Evolutionary conservation across 1,140 invertebrate genomes (phyloP).

Genomic region (Papilio xuthus): DNA sequence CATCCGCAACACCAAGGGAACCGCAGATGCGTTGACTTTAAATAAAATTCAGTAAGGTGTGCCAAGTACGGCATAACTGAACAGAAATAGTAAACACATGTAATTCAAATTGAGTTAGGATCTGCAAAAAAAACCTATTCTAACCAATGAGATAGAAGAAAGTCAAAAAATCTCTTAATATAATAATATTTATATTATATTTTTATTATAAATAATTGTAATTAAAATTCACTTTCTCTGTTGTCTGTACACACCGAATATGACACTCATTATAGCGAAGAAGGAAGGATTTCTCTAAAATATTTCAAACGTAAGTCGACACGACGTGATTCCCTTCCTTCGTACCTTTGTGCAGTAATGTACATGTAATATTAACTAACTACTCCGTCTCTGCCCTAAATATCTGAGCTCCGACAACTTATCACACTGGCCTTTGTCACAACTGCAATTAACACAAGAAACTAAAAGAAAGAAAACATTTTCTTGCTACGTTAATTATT

Average conservation of each 20-base stretch:
- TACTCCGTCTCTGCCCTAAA: not conserved
- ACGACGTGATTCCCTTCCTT: slow-evolving; percentile 57
- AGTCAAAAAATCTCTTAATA: no score
- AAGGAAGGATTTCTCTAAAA: slow-evolving; percentile 77
- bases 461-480: not conserved
- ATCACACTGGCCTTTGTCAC: not conserved
- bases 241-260: slow-evolving; percentile 69
- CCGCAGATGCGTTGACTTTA: no score
- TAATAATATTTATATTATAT: not conserved
- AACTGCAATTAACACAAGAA: slow-evolving; percentile 27
- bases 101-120: not conserved
- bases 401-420: not conserved
- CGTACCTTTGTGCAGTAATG: slow-evolving; percentile 64
- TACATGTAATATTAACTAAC: slow-evolving; percentile 50
- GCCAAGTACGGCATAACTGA: no score
- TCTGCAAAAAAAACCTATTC: not conserved
- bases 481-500: no score
- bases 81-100: no score
- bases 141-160: no score
- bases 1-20: no score
- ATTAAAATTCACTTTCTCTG: slow-evolving; percentile 44
- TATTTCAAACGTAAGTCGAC: slow-evolving; percentile 77
- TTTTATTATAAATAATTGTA: not conserved
- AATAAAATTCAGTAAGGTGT: no score
- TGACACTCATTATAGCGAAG: slow-evolving; percentile 78